Percentiles rank a stretch among this genome's conserved stretches.
Evolutionary conservation across 2,888 invertebrate species (phyloP).

Genomic region (Yponomeuta malinellus): DNA sequence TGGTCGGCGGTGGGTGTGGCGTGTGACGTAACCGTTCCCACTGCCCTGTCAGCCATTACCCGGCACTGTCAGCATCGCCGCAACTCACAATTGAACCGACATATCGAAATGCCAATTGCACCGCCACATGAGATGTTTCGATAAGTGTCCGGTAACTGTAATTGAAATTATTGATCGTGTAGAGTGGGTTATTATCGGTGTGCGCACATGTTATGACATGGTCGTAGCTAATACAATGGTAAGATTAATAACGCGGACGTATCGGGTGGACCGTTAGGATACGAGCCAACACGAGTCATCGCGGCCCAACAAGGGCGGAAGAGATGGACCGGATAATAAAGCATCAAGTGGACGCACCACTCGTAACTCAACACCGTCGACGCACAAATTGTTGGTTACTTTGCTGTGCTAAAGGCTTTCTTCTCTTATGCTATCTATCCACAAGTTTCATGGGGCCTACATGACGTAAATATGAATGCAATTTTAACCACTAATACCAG

Average conservation of each 20-base stretch:
- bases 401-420: slow-evolving; percentile 42
- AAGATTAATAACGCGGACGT: slow-evolving; percentile 71
- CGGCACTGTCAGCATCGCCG: neutral
- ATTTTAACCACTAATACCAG: too few relatives aligned
- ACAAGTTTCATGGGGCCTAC: too few relatives aligned
- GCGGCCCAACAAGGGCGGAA: slow-evolving; percentile 69
- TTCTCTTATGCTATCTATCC: slow-evolving; percentile 18
- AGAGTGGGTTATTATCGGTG: slow-evolving; percentile 23
- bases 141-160: slow-evolving; percentile 54
- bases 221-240: slow-evolving; percentile 65
- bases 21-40: slow-evolving; percentile 14
- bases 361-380: slow-evolving; percentile 67
- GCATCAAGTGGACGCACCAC: slow-evolving; percentile 49
- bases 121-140: slow-evolving; percentile 19
- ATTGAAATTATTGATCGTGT: slow-evolving; percentile 62
- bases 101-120: slow-evolving; percentile 6
- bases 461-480: too few relatives aligned
- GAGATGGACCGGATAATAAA: slow-evolving; percentile 71
- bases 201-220: slow-evolving; percentile 60
- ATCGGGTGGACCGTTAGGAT: slow-evolving; percentile 28
- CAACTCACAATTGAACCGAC: neutral
- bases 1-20: slow-evolving; percentile 54
- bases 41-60: slow-evolving; percentile 4
- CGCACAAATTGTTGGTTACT: slow-evolving; percentile 66
- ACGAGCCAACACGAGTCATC: slow-evolving; percentile 59